phyloP scores from a whole-genome alignment of 2,888 invertebrate genomes.

The Thereva nobilitata region DNA sequence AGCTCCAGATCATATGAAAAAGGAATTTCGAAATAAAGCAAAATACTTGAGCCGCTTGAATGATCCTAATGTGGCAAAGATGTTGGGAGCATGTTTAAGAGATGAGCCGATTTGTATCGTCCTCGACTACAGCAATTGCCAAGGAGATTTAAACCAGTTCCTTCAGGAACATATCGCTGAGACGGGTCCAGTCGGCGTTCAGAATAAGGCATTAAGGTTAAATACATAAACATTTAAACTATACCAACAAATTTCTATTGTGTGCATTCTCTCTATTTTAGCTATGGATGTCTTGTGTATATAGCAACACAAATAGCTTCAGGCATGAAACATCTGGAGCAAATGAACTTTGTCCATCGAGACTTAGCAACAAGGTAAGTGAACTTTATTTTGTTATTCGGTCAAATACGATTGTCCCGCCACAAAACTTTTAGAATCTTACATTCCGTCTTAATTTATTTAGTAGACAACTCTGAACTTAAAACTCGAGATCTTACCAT shows the following conservation, averaged over 20 bases:
- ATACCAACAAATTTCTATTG: slow-evolving; percentile 16
- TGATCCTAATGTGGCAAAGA: slow-evolving; percentile 72
- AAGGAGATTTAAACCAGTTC: slow-evolving; percentile 84
- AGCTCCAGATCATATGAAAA: slow-evolving; percentile 64
- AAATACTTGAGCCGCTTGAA: slow-evolving; percentile 69
- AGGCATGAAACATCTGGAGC: slow-evolving; percentile 89
- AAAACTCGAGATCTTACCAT: too few species aligned
- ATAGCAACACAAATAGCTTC: slow-evolving; percentile 88
- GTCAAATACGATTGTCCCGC: too few species aligned
- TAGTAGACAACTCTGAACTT: too few species aligned
- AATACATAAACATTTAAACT: slow-evolving; percentile 37
- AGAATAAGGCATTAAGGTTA: slow-evolving; percentile 73
- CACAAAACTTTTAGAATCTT: background rate
- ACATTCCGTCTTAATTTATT: background rate
- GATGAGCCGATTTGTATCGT: slow-evolving; percentile 77
- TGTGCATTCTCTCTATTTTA: slow-evolving; percentile 49
- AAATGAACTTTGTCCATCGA: slow-evolving; percentile 81
- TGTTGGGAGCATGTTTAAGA: slow-evolving; percentile 73
- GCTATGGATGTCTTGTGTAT: slow-evolving; percentile 82
- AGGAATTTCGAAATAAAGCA: slow-evolving; percentile 74
- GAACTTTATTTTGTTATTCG: slow-evolving; percentile 1
- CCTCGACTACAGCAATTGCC: slow-evolving; percentile 67
- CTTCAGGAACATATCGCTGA: slow-evolving; percentile 79
- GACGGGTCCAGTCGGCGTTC: slow-evolving; percentile 65
- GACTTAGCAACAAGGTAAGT: slow-evolving; percentile 80